Evolutionary conservation across 1,140 invertebrate species (phyloP).

Genomic region (Chironomus tepperi): DNA sequence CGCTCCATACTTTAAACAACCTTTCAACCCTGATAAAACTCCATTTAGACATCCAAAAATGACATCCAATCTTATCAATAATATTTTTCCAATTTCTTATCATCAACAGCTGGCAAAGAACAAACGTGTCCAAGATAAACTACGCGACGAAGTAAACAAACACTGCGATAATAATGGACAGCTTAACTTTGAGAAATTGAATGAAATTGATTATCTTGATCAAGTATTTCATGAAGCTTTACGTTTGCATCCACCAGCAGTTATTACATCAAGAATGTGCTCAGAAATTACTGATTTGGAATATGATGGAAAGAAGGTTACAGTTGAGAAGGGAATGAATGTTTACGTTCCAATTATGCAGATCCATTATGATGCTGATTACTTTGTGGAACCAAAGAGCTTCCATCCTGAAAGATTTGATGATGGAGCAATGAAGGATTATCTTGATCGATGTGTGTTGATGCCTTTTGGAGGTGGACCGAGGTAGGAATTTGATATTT

Average conservation of each 20-base stretch:
- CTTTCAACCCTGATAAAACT: no score
- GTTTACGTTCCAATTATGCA: conserved; percentile 50
- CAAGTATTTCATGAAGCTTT: conserved; percentile 39
- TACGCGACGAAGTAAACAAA: conserved; percentile 47
- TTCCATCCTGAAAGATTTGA: conserved; percentile 55
- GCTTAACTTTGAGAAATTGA: conserved; percentile 31
- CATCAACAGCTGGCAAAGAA: conserved; percentile 46
- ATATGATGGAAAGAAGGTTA: conserved; percentile 31
- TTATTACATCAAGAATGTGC: conserved; percentile 42
- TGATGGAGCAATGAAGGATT: conserved; percentile 32
- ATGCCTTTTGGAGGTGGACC: conserved; percentile 56
- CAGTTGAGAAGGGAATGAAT: conserved; percentile 39
- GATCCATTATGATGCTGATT: conserved; percentile 55
- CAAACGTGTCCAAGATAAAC: conserved; percentile 47
- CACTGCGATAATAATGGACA: conserved; percentile 22
- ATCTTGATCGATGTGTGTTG: conserved; percentile 31
- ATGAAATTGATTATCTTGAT: conserved; percentile 34
- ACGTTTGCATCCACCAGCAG: conserved; percentile 45
- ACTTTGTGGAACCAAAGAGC: conserved; percentile 53
- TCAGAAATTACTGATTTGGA: conserved; percentile 31
- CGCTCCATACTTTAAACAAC: no score
- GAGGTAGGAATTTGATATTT: no score
- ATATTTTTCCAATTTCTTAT: not conserved
- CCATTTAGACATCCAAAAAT: no score
- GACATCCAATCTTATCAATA: no score